Evolutionary conservation across 2,888 invertebrate species (phyloP).

Genomic region (Microplitis manilae): DNA sequence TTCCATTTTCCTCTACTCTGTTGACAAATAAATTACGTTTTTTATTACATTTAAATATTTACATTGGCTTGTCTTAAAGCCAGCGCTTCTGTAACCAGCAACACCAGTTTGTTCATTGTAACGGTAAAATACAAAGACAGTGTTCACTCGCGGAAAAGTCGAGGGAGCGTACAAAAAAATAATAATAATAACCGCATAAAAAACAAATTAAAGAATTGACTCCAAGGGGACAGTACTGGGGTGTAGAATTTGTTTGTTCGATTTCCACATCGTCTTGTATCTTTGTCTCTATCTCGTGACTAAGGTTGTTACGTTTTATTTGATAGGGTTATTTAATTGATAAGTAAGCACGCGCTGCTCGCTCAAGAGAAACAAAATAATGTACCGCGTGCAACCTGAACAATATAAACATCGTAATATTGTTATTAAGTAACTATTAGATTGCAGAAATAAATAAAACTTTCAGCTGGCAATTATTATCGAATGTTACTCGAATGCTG

Average conservation of each 20-base stretch:
- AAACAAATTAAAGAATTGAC: conserved; percentile 2
- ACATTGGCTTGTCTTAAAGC: background rate
- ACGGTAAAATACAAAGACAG: conserved; percentile 15
- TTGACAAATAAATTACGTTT: conserved; percentile 2
- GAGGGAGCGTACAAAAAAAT: background rate
- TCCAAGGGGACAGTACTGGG: background rate
- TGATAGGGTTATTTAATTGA: conserved; percentile 25
- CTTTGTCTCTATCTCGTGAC: conserved; percentile 21
- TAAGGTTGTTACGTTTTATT: background rate
- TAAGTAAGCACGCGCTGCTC: conserved; percentile 16
- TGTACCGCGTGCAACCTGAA: conserved; percentile 13
- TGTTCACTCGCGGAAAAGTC: conserved; percentile 14
- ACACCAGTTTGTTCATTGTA: conserved; percentile 22
- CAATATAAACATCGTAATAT: conserved; percentile 13
- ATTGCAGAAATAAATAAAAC: background rate
- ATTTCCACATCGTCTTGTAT: conserved; percentile 19
- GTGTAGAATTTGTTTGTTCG: conserved; percentile 32
- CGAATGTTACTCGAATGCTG: background rate
- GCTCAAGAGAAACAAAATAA: background rate
- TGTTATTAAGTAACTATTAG: background rate
- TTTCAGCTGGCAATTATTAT: conserved; percentile 4
- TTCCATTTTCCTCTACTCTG: conserved; percentile 58
- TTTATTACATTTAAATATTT: conserved; percentile 5
- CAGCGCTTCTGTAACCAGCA: background rate
- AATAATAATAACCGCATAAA: background rate